Evolutionary conservation across 1,140 invertebrate species (phyloP).

Genomic region (Trachelipus rathkii): DNA sequence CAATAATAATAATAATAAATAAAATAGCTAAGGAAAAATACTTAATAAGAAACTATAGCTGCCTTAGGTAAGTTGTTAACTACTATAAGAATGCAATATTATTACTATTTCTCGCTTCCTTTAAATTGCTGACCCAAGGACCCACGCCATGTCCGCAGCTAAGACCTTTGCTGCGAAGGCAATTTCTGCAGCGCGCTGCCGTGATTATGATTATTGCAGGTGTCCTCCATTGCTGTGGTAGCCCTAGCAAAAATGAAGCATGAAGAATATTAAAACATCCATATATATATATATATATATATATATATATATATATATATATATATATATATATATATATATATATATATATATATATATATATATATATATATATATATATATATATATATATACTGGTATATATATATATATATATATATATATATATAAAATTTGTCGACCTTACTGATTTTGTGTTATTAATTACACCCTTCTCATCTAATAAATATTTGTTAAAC

Average conservation of each 20-base stretch:
- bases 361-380: not conserved
- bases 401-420: no score
- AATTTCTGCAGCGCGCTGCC: not conserved
- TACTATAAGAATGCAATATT: not conserved
- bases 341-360: not conserved
- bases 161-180: not conserved
- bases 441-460: no score
- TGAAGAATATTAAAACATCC: not conserved
- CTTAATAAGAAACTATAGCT: no score
- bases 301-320: slow-evolving; percentile 15
- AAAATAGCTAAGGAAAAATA: no score
- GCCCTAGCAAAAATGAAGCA: not conserved
- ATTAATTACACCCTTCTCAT: no score
- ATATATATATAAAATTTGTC: no score
- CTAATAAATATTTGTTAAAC: no score
- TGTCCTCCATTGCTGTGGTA: not conserved
- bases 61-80: no score
- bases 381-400: no score
- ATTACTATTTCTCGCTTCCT: not conserved
- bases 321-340: slow-evolving; percentile 2
- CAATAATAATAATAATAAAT: no score
- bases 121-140: not conserved
- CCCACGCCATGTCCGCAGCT: not conserved
- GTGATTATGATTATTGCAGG: not conserved
- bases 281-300: slow-evolving; percentile 13